Conservation (phyloP, 2,797 vertebrate genomes). For the Tympanoctomys barrerae region DNA sequence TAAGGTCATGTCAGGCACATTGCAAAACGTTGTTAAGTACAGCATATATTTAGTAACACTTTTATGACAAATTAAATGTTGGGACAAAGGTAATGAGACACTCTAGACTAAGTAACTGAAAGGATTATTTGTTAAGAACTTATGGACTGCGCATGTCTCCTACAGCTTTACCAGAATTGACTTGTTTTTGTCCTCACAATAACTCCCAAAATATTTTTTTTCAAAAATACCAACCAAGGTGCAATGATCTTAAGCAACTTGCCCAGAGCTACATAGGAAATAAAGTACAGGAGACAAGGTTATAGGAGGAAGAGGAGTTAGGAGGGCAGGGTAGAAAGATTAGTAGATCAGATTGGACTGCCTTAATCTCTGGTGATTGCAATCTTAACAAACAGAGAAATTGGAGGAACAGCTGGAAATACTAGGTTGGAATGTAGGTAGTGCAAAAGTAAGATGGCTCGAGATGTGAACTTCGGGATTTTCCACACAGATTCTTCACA, state of each 20-base stretch:
- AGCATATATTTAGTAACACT: not conserved
- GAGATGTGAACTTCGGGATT: not conserved
- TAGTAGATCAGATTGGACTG: not conserved
- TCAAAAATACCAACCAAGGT: not conserved
- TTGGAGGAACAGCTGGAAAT: not conserved
- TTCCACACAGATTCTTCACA: constrained; percentile 27
- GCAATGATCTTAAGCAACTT: not conserved
- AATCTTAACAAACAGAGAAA: not conserved
- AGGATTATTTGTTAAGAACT: not conserved
- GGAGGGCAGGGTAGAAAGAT: not conserved
- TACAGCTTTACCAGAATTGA: not conserved
- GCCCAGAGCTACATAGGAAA: not conserved
- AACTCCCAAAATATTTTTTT: not conserved
- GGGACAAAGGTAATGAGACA: constrained; percentile 7
- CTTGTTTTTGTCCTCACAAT: not conserved
- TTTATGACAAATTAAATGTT: not conserved
- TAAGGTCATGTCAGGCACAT: not conserved
- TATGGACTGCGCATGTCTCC: not conserved
- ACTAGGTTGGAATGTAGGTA: not conserved
- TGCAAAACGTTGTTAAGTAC: not conserved
- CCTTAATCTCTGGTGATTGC: not conserved
- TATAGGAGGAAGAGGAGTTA: not conserved
- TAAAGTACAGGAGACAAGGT: constrained; percentile 21
- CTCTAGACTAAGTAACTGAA: not conserved
- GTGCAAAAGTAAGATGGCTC: not conserved